phyloP scores from a whole-genome alignment of 2,888 invertebrate genomes.

The Ennomos erosarius region DNA sequence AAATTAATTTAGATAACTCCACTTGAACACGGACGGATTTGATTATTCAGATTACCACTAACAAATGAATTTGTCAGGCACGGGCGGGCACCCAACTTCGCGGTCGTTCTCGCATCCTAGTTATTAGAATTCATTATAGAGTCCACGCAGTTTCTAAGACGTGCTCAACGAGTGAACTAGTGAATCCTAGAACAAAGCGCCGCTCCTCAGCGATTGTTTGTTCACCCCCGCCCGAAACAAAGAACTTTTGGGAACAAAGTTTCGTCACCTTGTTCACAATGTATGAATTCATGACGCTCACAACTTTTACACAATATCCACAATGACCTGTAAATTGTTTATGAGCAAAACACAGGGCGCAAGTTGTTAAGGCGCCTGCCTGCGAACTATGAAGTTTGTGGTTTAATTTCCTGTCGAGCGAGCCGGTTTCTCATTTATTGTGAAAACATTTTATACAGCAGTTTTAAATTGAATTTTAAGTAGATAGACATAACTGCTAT shows the following conservation, averaged over 20 bases:
- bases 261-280: constrained; percentile 37
- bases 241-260: constrained; percentile 48
- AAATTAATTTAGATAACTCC: constrained; percentile 40
- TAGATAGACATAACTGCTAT: too few species aligned
- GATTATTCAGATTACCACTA: constrained; percentile 45
- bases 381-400: constrained; percentile 40
- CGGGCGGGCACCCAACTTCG: constrained; percentile 41
- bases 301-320: constrained; percentile 43
- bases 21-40: constrained; percentile 36
- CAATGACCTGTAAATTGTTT: constrained; percentile 42
- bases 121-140: constrained; percentile 50
- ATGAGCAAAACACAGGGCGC: constrained; percentile 33
- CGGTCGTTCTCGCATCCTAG: constrained; percentile 30
- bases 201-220: constrained; percentile 48
- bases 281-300: constrained; percentile 42
- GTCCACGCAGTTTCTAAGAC: constrained; percentile 41
- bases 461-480: constrained; percentile 29
- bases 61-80: constrained; percentile 45
- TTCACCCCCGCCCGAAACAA: constrained; percentile 44
- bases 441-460: constrained; percentile 31
- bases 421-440: constrained; percentile 36
- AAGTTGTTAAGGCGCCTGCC: constrained; percentile 31
- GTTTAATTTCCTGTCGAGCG: constrained; percentile 44
- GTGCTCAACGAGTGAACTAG: constrained; percentile 37
- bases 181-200: constrained; percentile 53